A percentile compares a stretch with the other conserved stretches of the same genome.
These are phyloP conservation scores for Pantherophis guttatus DNA, from an alignment of 2,113 vertebrate genomes.

Conservation along the genomic window DNA sequence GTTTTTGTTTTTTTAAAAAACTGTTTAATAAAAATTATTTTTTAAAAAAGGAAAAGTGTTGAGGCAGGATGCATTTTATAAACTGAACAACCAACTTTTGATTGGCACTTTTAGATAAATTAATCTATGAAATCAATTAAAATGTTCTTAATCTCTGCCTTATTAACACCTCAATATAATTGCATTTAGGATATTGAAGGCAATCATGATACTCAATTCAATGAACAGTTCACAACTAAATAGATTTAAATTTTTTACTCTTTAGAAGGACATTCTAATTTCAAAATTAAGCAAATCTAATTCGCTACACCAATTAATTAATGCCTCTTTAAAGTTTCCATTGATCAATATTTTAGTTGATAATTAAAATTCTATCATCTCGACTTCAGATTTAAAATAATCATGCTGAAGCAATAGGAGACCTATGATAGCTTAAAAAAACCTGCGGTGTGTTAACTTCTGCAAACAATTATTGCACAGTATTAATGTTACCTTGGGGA, in stretches of 20 bases:
- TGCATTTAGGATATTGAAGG: neutral
- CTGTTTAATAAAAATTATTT: too few relatives aligned
- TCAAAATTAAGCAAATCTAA: neutral
- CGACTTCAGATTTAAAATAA: constrained; percentile 21
- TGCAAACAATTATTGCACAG: constrained; percentile 15
- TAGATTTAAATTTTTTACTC: neutral
- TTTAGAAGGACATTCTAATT: neutral
- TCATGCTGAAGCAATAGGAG: constrained; percentile 49
- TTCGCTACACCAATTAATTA: neutral
- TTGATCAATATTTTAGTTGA: neutral
- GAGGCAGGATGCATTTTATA: neutral
- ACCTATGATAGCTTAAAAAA: constrained; percentile 46
- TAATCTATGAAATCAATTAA: neutral
- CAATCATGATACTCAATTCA: neutral
- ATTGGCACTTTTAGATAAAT: neutral
- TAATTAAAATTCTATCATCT: neutral
- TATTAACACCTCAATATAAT: neutral
- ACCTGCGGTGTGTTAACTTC: constrained; percentile 30
- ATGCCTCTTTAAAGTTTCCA: neutral
- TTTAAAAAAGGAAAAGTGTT: neutral
- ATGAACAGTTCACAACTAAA: neutral
- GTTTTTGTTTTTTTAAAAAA: too few relatives aligned
- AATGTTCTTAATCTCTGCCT: neutral
- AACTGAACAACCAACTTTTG: neutral
- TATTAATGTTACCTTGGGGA: neutral